phyloP scores from a whole-genome alignment of 2,113 vertebrate genomes.

The Bujurquina vittata region DNA sequence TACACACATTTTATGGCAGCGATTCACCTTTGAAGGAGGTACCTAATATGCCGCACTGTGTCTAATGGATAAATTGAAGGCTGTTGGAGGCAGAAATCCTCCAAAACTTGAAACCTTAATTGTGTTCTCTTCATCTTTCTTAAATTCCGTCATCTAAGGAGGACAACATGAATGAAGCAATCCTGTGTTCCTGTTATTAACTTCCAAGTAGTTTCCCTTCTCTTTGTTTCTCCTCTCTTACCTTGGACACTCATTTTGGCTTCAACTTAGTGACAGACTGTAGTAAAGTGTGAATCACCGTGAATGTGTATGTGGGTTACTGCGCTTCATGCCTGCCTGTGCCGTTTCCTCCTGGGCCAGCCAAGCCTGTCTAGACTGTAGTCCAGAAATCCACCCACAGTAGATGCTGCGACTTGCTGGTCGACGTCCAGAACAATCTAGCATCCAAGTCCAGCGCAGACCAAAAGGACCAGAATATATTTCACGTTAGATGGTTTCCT shows the following conservation, averaged over 20 bases:
- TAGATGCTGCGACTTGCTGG: conserved; percentile 25
- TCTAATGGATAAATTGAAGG: neutral
- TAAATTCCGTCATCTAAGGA: neutral
- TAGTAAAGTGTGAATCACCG: conserved; percentile 13
- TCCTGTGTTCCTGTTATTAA: conserved; percentile 42
- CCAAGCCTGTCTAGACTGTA: conserved; percentile 51
- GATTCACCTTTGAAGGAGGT: neutral
- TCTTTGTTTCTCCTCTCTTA: conserved; percentile 2
- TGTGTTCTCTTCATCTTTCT: neutral
- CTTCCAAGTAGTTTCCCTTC: conserved; percentile 20
- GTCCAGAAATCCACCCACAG: conserved; percentile 28
- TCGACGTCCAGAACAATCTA: conserved; percentile 38
- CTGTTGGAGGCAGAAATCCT: neutral
- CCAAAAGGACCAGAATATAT: conserved; percentile 36
- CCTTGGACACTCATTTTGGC: conserved; percentile 39
- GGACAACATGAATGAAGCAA: neutral
- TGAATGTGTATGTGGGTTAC: conserved; percentile 27
- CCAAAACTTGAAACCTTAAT: neutral
- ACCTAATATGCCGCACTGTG: neutral
- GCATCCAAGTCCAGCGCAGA: conserved; percentile 39
- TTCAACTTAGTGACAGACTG: conserved; percentile 47
- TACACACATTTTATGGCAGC: neutral
- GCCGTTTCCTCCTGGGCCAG: conserved; percentile 14
- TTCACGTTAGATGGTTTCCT: conserved; percentile 42
- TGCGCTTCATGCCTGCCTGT: neutral